Evolutionary conservation across 2,113 vertebrate species (phyloP), one percentile per base, ranked within the genome.

Genomic region (Cathartes aura): DNA sequence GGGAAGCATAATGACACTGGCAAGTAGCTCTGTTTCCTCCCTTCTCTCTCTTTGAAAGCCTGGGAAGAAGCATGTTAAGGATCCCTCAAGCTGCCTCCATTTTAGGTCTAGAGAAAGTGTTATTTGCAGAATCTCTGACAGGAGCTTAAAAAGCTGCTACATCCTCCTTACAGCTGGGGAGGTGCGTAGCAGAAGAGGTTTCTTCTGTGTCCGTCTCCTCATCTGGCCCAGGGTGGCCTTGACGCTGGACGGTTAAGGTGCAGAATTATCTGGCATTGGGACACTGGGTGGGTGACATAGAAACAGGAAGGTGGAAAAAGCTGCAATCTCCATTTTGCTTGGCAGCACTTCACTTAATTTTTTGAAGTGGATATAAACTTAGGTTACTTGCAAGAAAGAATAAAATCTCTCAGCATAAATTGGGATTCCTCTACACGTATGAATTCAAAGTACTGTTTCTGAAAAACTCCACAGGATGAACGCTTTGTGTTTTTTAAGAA

Each of bases 1-100:
- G 10, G 12, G 80, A 84, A 78, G 38, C 1, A 0, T 5, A 22
- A 34, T 3, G 4, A 9, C 17, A 30, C 29, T 12, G 15, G 7
- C 47, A 45, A 59, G 36, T 14, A 64, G 43, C 53, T 34, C 30
- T 8, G 8, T 67, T 67, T 91, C 26, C 47, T 70, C 16, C 11
- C 52, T 92, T 32, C 22, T 1, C 6, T 62, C 62, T 63, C 82
- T 71, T 34, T 93, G 71, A 68, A 86, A 83, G 58, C 18, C 86
- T 85, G 24, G 67, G 40, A 91, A 84, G n/a, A 60, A 2, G 2
- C 2, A 1, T 43, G 21, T 36, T 16, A 84, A 55, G 32, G 8
- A 50, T 80, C 17, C 30, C 7, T 19, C 23, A 71, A 50, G 12
- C 6, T 34, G 34, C 9, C 43, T 60, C 58, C 38, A 58, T 62